These are phyloP conservation scores for Eupithecia vulgata DNA, from an alignment of 2,888 invertebrate species.

Conservation along the genomic window DNA sequence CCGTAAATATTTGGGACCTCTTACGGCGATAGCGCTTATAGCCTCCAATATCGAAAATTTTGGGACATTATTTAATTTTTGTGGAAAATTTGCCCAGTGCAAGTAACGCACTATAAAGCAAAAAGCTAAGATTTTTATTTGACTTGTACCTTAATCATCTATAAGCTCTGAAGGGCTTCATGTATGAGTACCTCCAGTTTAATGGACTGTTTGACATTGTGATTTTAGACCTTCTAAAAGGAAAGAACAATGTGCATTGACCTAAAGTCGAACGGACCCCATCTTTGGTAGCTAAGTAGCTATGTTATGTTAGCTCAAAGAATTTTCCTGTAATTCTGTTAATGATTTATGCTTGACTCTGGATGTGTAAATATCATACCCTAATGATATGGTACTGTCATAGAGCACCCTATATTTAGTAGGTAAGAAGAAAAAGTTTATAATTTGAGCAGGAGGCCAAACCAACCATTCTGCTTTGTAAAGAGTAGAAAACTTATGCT, in stretches of 20 bases:
- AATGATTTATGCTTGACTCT: slow-evolving; percentile 87
- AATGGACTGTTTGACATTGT: neutral
- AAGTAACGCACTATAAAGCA: too few species aligned
- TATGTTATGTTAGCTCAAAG: slow-evolving; percentile 5
- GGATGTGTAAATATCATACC: slow-evolving; percentile 94
- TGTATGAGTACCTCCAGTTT: neutral
- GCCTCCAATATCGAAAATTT: too few species aligned
- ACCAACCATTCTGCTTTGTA: slow-evolving; percentile 96
- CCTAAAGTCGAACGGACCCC: neutral
- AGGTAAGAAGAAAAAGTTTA: slow-evolving; percentile 96
- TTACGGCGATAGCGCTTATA: too few species aligned
- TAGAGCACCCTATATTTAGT: slow-evolving; percentile 94
- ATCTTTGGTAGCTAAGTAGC: neutral
- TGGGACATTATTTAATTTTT: too few species aligned
- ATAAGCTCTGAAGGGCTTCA: neutral
- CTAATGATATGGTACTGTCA: slow-evolving; percentile 93
- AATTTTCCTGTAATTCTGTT: slow-evolving; percentile 24
- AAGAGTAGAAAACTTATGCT: slow-evolving; percentile 89
- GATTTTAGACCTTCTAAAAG: neutral
- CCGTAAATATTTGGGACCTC: too few species aligned
- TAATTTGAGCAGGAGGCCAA: slow-evolving; percentile 96
- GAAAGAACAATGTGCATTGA: neutral
- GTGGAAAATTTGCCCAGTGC: too few species aligned
- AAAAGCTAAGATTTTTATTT: neutral
- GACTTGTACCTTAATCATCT: neutral